These are phyloP conservation scores for Ctenicera cuprea DNA, from an alignment of 2,888 invertebrate species.

Conservation along the genomic window DNA sequence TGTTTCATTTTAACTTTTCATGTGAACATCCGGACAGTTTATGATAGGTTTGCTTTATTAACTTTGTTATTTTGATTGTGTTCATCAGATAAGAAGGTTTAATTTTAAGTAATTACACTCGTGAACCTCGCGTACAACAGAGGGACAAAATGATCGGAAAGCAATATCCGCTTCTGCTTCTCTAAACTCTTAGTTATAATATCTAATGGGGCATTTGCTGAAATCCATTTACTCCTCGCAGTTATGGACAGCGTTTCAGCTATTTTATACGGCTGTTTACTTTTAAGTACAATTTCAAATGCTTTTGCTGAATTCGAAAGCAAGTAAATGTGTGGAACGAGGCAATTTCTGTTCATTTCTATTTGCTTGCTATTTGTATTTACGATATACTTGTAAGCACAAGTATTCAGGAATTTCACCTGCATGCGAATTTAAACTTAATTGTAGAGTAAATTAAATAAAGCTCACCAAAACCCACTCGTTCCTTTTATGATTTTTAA, in stretches of 20 bases:
- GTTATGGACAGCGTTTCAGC: constrained; percentile 18
- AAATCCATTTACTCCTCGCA: constrained; percentile 14
- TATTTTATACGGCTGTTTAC: constrained; percentile 17
- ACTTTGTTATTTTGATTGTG: background rate
- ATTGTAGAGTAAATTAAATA: no score
- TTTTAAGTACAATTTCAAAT: constrained; percentile 6
- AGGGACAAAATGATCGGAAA: constrained; percentile 9
- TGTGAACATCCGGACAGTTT: constrained; percentile 1
- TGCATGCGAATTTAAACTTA: no score
- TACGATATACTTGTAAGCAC: no score
- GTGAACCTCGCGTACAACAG: background rate
- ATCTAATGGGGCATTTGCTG: constrained; percentile 24
- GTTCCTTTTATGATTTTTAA: no score
- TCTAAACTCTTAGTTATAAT: constrained; percentile 13
- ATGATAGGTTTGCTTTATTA: background rate
- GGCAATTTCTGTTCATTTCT: background rate
- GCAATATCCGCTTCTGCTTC: background rate
- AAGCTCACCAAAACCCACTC: no score
- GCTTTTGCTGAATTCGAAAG: constrained; percentile 8
- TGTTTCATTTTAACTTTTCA: constrained; percentile 5
- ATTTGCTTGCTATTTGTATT: background rate
- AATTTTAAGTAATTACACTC: background rate
- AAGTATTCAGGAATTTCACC: no score
- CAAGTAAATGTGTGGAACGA: background rate
- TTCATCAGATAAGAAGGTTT: background rate